These are phyloP conservation scores for Pelusios castaneus DNA, from an alignment of 2,113 vertebrate species.

Conservation along the genomic window DNA sequence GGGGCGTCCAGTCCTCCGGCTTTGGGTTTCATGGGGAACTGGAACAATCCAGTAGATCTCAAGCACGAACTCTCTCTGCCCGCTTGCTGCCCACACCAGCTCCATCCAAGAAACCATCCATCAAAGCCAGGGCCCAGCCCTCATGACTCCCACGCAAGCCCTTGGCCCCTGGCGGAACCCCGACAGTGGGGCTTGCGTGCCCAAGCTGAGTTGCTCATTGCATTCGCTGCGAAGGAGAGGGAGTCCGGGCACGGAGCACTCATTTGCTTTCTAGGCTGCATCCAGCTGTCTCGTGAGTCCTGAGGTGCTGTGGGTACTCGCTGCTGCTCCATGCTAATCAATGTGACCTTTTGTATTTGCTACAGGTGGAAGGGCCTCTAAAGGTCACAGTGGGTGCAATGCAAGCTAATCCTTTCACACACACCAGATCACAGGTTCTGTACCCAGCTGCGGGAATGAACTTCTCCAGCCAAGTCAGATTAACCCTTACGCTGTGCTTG, in stretches of 20 bases:
- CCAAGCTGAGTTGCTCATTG: no score
- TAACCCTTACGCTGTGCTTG: neutral
- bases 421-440: neutral
- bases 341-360: neutral
- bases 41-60: neutral
- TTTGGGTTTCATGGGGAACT: no score
- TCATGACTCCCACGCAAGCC: no score
- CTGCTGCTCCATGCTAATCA: neutral
- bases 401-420: neutral
- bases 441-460: neutral
- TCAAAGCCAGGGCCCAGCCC: neutral
- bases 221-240: no score
- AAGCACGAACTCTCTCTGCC: neutral
- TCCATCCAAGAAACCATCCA: no score
- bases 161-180: no score
- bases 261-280: neutral
- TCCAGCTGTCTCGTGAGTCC: no score
- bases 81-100: neutral
- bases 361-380: neutral
- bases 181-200: no score
- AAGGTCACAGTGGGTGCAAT: neutral
- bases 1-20: no score
- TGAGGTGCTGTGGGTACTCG: neutral
- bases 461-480: neutral
- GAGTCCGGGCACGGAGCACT: neutral